Evolutionary conservation across 35 echinoderm and acorn worm species (phyloP).

Genomic region (Lytechinus pictus): DNA sequence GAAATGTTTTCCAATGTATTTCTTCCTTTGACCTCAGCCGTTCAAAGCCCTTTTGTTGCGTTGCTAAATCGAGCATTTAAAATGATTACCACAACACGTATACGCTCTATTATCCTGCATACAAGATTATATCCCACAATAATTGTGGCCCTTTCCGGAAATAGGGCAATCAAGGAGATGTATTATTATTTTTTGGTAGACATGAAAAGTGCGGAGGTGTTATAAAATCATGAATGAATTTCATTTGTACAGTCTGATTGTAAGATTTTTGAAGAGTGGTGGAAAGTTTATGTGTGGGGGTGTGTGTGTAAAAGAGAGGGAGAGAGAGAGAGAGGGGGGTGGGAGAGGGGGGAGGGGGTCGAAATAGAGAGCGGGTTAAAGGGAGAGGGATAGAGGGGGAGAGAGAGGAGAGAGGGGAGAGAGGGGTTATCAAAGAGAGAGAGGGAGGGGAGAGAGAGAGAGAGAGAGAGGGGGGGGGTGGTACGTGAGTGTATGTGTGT

Average conservation of each 20-base stretch:
- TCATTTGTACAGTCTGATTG: not conserved
- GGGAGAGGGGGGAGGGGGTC: too few species aligned
- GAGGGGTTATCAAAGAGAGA: not conserved
- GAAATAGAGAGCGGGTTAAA: too few species aligned
- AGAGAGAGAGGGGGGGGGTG: not conserved
- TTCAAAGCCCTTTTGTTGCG: not conserved
- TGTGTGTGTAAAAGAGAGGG: too few species aligned
- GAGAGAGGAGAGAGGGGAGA: not conserved
- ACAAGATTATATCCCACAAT: not conserved
- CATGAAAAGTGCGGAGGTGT: not conserved
- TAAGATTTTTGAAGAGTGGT: too few species aligned
- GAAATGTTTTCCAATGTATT: not conserved
- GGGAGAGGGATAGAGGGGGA: too few species aligned
- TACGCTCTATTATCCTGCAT: not conserved
- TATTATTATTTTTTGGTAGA: not conserved
- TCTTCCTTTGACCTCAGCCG: not conserved
- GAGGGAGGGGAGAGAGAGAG: not conserved
- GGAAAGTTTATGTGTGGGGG: too few species aligned
- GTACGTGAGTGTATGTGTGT: not conserved
- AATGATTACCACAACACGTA: not conserved
- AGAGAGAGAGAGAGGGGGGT: too few species aligned
- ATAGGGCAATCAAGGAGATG: not conserved
- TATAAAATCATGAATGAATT: not conserved
- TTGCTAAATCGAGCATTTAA: not conserved
- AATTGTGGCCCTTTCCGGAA: not conserved